A percentile compares a stretch with the other conserved stretches of the same genome.
These are phyloP conservation scores for Lamprologus speciosus DNA, from an alignment of 2,113 vertebrate species.

Conservation along the genomic window DNA sequence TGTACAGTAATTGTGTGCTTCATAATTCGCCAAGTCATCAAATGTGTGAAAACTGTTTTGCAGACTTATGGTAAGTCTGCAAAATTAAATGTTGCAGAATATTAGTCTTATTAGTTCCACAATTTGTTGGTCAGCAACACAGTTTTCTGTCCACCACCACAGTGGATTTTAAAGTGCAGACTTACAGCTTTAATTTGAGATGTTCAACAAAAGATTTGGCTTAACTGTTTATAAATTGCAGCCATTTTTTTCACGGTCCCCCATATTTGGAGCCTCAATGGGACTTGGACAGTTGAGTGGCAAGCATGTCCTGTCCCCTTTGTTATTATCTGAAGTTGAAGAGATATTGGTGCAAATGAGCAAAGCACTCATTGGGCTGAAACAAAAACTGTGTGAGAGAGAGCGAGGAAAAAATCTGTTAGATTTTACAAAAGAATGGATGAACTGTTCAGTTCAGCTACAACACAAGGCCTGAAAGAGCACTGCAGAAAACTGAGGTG, in stretches of 20 bases:
- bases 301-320: not conserved
- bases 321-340: not conserved
- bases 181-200: not conserved
- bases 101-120: not conserved
- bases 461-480: not conserved
- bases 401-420: not conserved
- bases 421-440: not conserved
- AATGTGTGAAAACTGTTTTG: conserved; percentile 17
- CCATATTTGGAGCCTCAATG: not conserved
- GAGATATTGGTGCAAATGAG: not conserved
- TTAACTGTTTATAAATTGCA: not conserved
- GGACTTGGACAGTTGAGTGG: not conserved
- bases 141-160: not conserved
- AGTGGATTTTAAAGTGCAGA: not conserved
- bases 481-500: not conserved
- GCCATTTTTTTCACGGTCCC: not conserved
- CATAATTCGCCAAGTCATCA: conserved; percentile 38
- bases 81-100: not conserved
- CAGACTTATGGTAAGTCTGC: conserved; percentile 20
- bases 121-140: not conserved
- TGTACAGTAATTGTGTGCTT: conserved; percentile 54
- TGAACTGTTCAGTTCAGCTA: not conserved
- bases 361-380: not conserved
- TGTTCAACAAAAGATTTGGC: not conserved
- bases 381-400: not conserved